Evolutionary conservation across 2,888 invertebrate genomes (phyloP), one percentile per base, ranked within the genome.

Genomic region (Drosophila mimica): DNA sequence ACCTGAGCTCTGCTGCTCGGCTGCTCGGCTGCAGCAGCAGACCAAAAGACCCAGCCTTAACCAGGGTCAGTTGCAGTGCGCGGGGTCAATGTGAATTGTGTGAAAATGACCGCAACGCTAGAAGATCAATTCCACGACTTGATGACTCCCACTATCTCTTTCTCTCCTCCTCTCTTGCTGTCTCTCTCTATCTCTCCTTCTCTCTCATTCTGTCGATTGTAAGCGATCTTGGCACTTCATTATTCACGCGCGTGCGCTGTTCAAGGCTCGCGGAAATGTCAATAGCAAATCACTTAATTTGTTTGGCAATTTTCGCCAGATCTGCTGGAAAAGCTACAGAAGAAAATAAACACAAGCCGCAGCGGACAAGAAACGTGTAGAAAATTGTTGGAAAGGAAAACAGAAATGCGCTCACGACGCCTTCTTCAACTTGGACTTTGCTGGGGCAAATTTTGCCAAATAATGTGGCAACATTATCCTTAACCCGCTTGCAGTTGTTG

Each of bases 231-330:
- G 89, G 88, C 89, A 89, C 89, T 89, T 89, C 89, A 89, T 89
- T 89, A 88, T 87, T 88, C 88, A 88, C 87, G 88, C 88, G 88
- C 88, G 87, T 87, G 87, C 87, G 68, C 66, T 80, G 76, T 86
- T 85, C 83, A 85, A 85, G 82, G 83, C 85, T 82, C 67, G 82
- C 83, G 83, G 84, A 88, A 88, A 90, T 89, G 89, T 90, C 89
- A 90, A 89, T 90, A 90, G 90, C 90, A 89, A 90, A 89, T 89
- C 89, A 90, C 89, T 90, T 89, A 89, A 89, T 89, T 89, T 89
- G 89, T 90, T 77, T 79, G 76, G 74, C 84, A 88, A 89, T 89
- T 89, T 89, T 88, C 90, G 70, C 78, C 75, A 66, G 51, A 58
- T 49, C 54, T 46, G 49, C 51, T 46, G 49, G 46, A 33, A 43